Evolutionary conservation across 2,797 vertebrate genomes (phyloP), one percentile per base, ranked within the genome.

Genomic region (Micropoecilia bifurca): DNA sequence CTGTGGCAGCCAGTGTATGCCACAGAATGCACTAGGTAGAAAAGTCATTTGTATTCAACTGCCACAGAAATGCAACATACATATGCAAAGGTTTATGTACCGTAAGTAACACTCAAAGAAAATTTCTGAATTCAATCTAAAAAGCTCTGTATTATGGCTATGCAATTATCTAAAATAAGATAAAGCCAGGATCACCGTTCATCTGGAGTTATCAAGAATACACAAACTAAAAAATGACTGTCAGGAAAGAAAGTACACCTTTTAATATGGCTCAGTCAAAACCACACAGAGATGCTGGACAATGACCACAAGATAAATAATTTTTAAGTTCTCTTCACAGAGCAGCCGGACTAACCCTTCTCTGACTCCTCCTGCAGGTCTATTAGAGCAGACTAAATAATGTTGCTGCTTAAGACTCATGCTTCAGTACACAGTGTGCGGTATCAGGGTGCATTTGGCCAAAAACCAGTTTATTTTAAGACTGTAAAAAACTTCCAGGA

Each of bases 381-480:
- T 12, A 28, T n/a, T 59, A n/a, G 30, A 36, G 30, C 63, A 41
- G 20, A 66, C 63, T 22, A 66, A 39, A 66, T 41, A 5, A 39
- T 9, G 3, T 73, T 48, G 46, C 20, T 48, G 3, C 33, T 33
- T 13, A 48, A 73, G 28, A 73, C 71, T 50, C 71, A 22, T 48
- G 9, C 10, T 33, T 63, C 73, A 66, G 57, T 63, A 16, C 71
- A 50, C 1, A 41, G 33, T 63, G 16, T 66, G 46, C 39, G 22
- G 14, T 61, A 59, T 73, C 6, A 74, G 46, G 53, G 41, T 10
- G 13, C 46, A 53, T 74, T 53, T 73, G 41, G 14, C 1, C 0
- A 1, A 75, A 75, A 80, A 69, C 5, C 39, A 36, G 28, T 46
- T 80, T 57, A 55, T 75, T 50, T 75, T 33, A 45, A 63, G 22